Conservation (phyloP, 2,113 vertebrate genomes). For the Hepsetus odoe region DNA sequence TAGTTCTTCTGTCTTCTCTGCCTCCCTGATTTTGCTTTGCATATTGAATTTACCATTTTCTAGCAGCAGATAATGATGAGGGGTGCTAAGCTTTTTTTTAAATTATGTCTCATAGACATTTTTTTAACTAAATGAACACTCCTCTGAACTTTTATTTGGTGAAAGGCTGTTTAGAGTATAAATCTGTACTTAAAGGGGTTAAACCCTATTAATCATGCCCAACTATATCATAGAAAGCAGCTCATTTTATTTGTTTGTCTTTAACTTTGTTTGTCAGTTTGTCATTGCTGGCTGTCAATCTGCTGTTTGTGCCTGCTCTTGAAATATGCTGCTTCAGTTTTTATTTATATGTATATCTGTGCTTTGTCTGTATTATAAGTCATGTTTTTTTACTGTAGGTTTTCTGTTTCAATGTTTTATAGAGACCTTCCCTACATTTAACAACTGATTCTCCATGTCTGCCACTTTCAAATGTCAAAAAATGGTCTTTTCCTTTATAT, state of each 20-base stretch:
- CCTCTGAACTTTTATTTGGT: neutral
- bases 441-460: slow-evolving; percentile 55
- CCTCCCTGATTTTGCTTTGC: slow-evolving; percentile 60
- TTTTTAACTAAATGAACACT: slow-evolving; percentile 25
- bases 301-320: slow-evolving; percentile 43
- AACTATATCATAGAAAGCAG: slow-evolving; percentile 10
- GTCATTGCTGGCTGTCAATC: slow-evolving; percentile 12
- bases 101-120: slow-evolving; percentile 22
- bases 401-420: slow-evolving; percentile 51
- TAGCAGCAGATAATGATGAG: slow-evolving; percentile 7
- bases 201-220: neutral
- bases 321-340: slow-evolving; percentile 36
- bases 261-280: slow-evolving; percentile 36
- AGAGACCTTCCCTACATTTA: slow-evolving; percentile 47
- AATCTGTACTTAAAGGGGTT: neutral
- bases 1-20: slow-evolving; percentile 42
- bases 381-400: slow-evolving; percentile 51
- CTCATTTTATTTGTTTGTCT: slow-evolving; percentile 36
- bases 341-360: slow-evolving; percentile 42
- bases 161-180: neutral
- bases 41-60: slow-evolving; percentile 39
- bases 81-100: slow-evolving; percentile 7
- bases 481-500: slow-evolving; percentile 50
- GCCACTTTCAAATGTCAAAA: slow-evolving; percentile 47
- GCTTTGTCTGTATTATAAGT: slow-evolving; percentile 45